Conservation (phyloP, 2,797 vertebrate genomes). For the Propithecus perrieri region DNA sequence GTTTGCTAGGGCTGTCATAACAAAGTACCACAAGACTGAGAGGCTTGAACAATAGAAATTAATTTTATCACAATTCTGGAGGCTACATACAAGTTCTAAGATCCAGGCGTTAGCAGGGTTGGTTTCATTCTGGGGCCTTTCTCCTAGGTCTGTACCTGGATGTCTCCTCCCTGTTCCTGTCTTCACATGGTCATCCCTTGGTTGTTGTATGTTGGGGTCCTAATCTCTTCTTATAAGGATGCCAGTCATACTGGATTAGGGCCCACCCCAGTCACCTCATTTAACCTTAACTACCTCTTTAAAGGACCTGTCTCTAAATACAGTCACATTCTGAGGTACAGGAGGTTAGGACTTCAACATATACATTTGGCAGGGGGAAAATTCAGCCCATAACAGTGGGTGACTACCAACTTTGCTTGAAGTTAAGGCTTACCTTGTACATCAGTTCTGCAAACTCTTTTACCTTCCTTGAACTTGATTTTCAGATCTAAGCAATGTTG, state of each 20-base stretch:
- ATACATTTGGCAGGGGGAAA: background rate
- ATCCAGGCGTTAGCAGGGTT: background rate
- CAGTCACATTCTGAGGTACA: background rate
- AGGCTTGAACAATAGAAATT: background rate
- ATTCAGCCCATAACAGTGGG: background rate
- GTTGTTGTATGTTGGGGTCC: background rate
- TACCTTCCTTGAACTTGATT: background rate
- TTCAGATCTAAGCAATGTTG: conserved; percentile 47
- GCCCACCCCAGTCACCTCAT: background rate
- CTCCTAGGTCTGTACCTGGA: background rate
- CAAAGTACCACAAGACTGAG: background rate
- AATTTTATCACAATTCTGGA: background rate
- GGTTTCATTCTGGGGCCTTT: background rate
- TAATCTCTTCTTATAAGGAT: background rate
- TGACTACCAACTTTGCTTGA: background rate
- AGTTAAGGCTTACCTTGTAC: background rate
- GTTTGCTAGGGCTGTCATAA: background rate
- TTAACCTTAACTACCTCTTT: background rate
- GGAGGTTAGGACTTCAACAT: background rate
- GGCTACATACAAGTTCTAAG: background rate
- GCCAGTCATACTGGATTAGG: background rate
- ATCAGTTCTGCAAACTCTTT: background rate
- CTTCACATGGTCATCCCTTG: background rate
- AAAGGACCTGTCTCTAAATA: background rate
- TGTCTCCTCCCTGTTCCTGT: background rate